Evolutionary conservation across 2,797 vertebrate genomes (phyloP).

Genomic region (Meriones psammophilus): DNA sequence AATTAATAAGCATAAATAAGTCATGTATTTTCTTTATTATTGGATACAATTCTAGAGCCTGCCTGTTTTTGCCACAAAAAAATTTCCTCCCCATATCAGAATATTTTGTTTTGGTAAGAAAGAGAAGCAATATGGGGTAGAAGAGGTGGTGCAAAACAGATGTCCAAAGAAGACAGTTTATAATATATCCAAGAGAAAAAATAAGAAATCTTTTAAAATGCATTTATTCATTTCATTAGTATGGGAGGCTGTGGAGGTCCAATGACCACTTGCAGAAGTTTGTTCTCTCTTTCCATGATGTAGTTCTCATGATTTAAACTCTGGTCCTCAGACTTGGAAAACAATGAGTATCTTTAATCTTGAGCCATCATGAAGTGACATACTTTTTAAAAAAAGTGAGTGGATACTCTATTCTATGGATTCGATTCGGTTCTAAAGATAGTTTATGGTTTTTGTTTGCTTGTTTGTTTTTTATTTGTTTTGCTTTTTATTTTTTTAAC

Average conservation of each 20-base stretch:
- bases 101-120: background rate
- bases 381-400: background rate
- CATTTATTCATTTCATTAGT: background rate
- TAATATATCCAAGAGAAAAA: background rate
- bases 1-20: conserved; percentile 49
- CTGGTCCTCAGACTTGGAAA: background rate
- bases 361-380: background rate
- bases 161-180: background rate
- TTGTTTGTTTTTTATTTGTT: too few species aligned
- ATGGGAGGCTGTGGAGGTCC: background rate
- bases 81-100: background rate
- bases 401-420: background rate
- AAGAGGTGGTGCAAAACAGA: background rate
- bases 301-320: background rate
- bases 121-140: background rate
- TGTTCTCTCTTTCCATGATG: background rate
- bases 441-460: background rate
- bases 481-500: background rate
- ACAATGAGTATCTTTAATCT: background rate
- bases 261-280: background rate
- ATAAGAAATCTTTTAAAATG: background rate
- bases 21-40: conserved; percentile 28
- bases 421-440: conserved; percentile 48
- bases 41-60: background rate
- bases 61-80: background rate